Conservation (phyloP, 2,797 vertebrate genomes). For the Chaenodraco wilsoni region DNA sequence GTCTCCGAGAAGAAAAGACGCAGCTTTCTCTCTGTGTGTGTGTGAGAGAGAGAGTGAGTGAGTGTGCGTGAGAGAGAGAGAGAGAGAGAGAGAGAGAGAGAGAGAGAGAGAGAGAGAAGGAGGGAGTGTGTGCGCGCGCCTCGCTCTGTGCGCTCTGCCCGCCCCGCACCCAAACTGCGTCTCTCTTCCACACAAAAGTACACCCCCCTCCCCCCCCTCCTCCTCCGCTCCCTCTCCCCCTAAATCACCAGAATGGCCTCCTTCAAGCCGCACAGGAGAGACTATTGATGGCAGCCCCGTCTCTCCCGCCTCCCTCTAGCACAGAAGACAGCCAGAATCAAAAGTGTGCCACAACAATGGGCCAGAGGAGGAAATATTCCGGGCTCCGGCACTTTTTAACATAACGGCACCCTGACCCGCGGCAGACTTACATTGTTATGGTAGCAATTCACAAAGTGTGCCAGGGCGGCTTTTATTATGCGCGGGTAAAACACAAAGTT, state of each 20-base stretch:
- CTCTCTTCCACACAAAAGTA: conserved; percentile 42
- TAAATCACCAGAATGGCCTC: conserved; percentile 86
- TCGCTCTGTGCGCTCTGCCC: conserved; percentile 59
- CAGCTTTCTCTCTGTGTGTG: conserved; percentile 65
- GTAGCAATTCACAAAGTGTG: conserved; percentile 64
- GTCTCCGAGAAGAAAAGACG: conserved; percentile 68
- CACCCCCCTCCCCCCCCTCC: neutral
- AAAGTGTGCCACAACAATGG: conserved; percentile 85
- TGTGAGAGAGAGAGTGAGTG: neutral
- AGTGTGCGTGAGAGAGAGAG: neutral
- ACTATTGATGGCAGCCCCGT: conserved; percentile 70
- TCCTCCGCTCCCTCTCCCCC: conserved; percentile 28
- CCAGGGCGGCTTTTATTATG: conserved; percentile 45
- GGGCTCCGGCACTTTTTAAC: conserved; percentile 58
- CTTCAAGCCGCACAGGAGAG: conserved; percentile 74
- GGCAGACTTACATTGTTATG: conserved; percentile 66
- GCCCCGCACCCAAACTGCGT: conserved; percentile 81
- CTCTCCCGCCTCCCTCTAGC: conserved; percentile 8
- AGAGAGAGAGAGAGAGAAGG: conserved; percentile 12
- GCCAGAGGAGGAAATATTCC: conserved; percentile 74
- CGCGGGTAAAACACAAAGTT: conserved; percentile 33
- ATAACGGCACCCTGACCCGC: conserved; percentile 59
- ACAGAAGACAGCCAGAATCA: conserved; percentile 61
- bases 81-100: neutral
- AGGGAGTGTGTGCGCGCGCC: conserved; percentile 32